Evolutionary conservation across 2,888 invertebrate species (phyloP).

Genomic region (Acanthosepion lycidas): DNA sequence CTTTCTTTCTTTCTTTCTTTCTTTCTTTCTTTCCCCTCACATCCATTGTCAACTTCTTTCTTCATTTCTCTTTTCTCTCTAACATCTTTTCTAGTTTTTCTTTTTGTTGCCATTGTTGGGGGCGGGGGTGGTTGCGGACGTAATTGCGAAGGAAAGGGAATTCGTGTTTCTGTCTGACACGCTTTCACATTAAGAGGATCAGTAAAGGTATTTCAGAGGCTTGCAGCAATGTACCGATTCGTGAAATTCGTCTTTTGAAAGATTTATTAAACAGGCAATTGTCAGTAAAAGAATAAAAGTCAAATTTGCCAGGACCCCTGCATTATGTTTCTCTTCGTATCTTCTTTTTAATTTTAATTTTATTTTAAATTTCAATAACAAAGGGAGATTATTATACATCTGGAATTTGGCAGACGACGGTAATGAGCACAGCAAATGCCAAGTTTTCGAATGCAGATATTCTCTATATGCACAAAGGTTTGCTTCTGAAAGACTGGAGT

Average conservation of each 20-base stretch:
- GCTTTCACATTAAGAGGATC: neutral
- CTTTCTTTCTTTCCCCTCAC: neutral
- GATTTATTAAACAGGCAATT: neutral
- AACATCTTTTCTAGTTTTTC: neutral
- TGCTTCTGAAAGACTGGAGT: no score
- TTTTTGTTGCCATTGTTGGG: neutral
- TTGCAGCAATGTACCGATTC: neutral
- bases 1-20: neutral
- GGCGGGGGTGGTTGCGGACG: neutral
- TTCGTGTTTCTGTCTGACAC: neutral
- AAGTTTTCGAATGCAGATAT: no score
- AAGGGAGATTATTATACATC: no score
- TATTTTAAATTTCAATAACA: no score
- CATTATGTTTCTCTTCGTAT: no score
- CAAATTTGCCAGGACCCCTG: neutral
- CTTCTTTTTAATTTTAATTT: no score
- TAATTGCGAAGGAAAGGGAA: neutral
- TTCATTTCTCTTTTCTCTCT: neutral
- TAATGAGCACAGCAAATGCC: no score
- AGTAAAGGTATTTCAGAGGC: neutral
- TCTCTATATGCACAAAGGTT: no score
- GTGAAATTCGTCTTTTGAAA: neutral
- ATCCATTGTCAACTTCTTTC: neutral
- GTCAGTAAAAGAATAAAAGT: neutral
- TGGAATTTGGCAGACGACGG: no score